A percentile compares a stretch with the other conserved stretches of the same genome.
phyloP scores from a whole-genome alignment of 1,140 invertebrate genomes.

The Stenopsyche tienmushanensis region DNA sequence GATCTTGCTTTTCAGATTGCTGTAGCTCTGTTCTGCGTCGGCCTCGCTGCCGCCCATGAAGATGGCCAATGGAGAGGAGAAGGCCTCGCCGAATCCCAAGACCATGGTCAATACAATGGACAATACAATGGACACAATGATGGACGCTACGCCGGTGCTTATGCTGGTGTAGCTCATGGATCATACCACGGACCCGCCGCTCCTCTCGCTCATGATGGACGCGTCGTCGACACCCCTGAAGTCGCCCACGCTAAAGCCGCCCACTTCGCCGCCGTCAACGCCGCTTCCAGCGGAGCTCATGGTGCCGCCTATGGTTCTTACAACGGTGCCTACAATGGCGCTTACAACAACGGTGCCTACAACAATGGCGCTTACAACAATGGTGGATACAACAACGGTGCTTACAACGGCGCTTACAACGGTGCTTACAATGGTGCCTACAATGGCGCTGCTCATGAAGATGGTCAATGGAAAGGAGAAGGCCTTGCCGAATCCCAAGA shows the following conservation, averaged over 20 bases:
- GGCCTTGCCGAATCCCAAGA: conserved; percentile 24
- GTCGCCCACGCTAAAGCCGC: conserved; percentile 13
- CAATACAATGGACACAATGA: conserved; percentile 10
- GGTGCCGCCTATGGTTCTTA: conserved; percentile 8
- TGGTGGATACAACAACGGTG: neutral
- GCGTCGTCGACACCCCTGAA: conserved; percentile 28
- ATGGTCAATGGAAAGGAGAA: conserved; percentile 17
- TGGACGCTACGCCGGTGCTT: too few relatives aligned
- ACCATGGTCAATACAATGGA: too few relatives aligned
- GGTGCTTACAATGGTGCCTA: neutral
- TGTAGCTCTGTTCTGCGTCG: conserved; percentile 7
- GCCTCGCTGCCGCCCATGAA: conserved; percentile 13
- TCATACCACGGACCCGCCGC: conserved; percentile 9
- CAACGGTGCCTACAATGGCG: conserved; percentile 47
- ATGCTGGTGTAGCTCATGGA: neutral
- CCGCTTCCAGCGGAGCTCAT: conserved; percentile 45
- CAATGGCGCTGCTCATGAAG: neutral
- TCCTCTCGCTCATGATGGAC: conserved; percentile 23
- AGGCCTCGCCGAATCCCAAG: conserved; percentile 17
- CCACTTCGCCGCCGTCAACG: conserved; percentile 3
- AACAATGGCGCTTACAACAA: neutral
- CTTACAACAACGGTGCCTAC: conserved; percentile 33
- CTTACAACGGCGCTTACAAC: conserved; percentile 6
- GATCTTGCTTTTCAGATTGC: conserved; percentile 9
- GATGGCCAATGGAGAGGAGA: conserved; percentile 16